Base-by-base conservation (phyloP, 2,797 vertebrate species). In the Zalophus californianus region DNA sequence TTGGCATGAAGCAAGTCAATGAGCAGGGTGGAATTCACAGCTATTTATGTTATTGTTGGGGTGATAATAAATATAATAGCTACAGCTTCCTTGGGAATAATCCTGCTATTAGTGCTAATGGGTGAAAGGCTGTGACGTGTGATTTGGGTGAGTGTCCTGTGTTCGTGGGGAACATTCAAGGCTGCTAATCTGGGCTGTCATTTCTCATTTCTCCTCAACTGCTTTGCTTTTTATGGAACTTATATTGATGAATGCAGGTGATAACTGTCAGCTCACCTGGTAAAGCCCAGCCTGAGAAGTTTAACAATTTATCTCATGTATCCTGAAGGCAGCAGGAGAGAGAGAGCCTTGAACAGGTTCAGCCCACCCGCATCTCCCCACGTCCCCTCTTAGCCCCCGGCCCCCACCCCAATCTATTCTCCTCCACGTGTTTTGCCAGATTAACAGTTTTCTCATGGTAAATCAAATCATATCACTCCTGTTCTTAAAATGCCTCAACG, bases 191-290 rank as follows among this genome's bases (percentile, higher is more conserved):
- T 2, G 35, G 38, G 21, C 1, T 41, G 80, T 0, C 93, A 85
- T 78, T 96, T 86, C 92, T 54, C 96, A 88, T 94, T 48, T 93
- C 97, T 73, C 23, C 66, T 96, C 27, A 0, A 85, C 62, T 21
- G 64, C 73, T 86, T 94, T 12, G 10, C 41, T 96, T 88, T 98
- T 96, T 82, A 90, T 52, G 95, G 87, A 92, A 56, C 0, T 93
- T 95, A 83, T 56, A 1, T 94, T 96, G 97, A 52, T 89, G 94
- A 54, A 66, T 64, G 79, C 5, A 92, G 92, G 90, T 79, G 79
- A 23, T 12, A 86, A 35, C 85, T 8, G 85, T 15, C 86, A 93
- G 73, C 25, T 56, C 85, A 13, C 52, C 25, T 80, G 44, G 77
- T 1, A 12, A 72, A 8, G 27, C 91, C 48, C 75, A 91, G 20